Evolutionary conservation across 2,888 invertebrate species (phyloP), one percentile per base, ranked within the genome.

Genomic region (Capitulum mitella): DNA sequence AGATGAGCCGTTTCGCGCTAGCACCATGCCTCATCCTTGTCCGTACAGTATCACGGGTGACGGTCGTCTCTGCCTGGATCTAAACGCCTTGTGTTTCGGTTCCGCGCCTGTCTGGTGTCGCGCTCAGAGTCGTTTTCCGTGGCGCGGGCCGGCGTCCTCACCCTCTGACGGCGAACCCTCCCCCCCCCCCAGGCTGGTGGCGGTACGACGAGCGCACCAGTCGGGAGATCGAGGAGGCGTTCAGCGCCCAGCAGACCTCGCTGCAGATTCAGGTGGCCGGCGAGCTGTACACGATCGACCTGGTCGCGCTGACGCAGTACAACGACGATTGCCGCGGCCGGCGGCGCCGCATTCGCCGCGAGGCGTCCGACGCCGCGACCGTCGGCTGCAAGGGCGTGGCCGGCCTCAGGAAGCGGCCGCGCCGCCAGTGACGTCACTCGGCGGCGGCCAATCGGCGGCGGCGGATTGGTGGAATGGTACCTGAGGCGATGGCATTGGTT

Each of bases 141-240:
- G 22, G 54, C 22, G 22, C 54, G 16, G 19, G 6, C 6, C 16
- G 26, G 19, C 3, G 19, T 22, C 19, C 54, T 22, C 51, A 10
- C 51, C 51, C 51, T 22, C 51, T 22, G 16, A 22, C n/a, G n/a
- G n/a, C n/a, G n/a, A n/a, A n/a, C n/a, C 51, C 51, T n/a, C 58
- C 6, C 58, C 34, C 97, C 6, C 51, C 75, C 70, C 32, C 81
- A 93, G 97, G 97, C 82, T 98, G 98, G 98, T 98, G 98, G 98
- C 95, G 96, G 86, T 98, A 97, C 85, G 97, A 98, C 86, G 93
- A 93, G 84, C 89, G 96, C 80, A 95, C 96, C 81, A 94, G 93
- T 85, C 88, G 89, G 83, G 97, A 97, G 86, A 87, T 98, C 82
- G 97, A 98, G 88, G 88, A 89, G 54, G 91, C 93, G 32, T 95